Evolutionary conservation across 2,113 vertebrate genomes (phyloP).

Genomic region (Burhinus bistriatus): DNA sequence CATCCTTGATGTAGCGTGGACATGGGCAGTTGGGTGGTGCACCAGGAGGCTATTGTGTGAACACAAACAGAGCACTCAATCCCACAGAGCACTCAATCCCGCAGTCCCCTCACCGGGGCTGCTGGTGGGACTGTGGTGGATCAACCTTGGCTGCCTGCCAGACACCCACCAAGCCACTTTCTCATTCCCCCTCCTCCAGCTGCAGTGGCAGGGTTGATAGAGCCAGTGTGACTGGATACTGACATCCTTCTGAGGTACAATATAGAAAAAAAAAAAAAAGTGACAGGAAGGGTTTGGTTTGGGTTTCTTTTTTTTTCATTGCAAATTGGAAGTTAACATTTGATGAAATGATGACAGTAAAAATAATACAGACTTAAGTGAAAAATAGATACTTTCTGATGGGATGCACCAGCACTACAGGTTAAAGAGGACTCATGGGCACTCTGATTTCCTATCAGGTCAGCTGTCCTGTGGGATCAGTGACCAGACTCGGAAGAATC

Average conservation of each 20-base stretch:
- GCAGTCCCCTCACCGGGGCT: not conserved
- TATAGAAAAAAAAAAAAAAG: not conserved
- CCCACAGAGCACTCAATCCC: not conserved
- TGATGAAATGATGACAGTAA: not conserved
- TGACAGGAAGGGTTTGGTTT: not conserved
- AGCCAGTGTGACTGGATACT: not conserved
- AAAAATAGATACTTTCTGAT: not conserved
- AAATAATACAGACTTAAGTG: not conserved
- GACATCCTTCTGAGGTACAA: not conserved
- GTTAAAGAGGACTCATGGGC: not conserved
- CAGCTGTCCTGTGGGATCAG: not conserved
- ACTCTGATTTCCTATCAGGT: not conserved
- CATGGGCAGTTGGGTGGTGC: not conserved
- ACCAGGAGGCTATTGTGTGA: not conserved
- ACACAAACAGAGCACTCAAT: too few species aligned
- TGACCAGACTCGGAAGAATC: not conserved
- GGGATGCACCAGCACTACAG: not conserved
- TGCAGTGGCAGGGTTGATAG: not conserved
- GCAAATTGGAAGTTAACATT: not conserved
- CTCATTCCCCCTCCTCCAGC: not conserved
- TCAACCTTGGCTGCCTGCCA: not conserved
- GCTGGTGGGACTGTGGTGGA: not conserved
- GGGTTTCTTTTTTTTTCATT: not conserved
- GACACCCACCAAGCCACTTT: rapidly evolving
- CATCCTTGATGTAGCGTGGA: not conserved